Percentiles rank a stretch among this genome's conserved stretches.
These are phyloP conservation scores for Saguinus imperator DNA, from an alignment of 2,113 vertebrate genomes.

Conservation along the genomic window DNA sequence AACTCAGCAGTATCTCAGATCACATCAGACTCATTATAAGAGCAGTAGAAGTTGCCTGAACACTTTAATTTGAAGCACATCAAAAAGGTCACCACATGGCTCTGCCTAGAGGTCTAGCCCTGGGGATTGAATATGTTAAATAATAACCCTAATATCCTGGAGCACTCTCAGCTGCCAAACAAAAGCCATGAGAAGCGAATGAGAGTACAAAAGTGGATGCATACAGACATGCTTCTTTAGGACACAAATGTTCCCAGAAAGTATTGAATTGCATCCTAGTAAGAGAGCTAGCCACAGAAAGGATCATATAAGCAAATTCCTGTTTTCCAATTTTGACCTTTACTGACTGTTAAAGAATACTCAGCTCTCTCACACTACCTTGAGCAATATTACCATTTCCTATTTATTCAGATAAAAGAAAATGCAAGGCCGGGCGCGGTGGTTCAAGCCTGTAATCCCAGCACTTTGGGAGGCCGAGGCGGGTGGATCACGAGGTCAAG, in stretches of 20 bases:
- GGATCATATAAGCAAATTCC: not conserved
- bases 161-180: constrained; percentile 7
- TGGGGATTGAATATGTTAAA: not conserved
- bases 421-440: too few relatives aligned
- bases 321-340: not conserved
- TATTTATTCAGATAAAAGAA: not conserved
- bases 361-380: not conserved
- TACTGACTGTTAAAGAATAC: not conserved
- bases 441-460: too few relatives aligned
- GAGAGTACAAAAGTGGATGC: not conserved
- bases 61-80: not conserved
- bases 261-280: not conserved
- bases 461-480: too few relatives aligned
- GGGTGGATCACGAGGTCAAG: too few relatives aligned
- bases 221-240: not conserved
- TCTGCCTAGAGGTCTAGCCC: not conserved
- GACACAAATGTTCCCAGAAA: not conserved
- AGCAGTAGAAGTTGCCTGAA: not conserved
- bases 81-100: not conserved
- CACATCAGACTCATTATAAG: not conserved
- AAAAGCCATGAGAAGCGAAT: constrained; percentile 25
- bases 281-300: not conserved
- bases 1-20: not conserved
- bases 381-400: not conserved
- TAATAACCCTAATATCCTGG: not conserved